A percentile compares a stretch with the other conserved stretches of the same genome.
These are phyloP conservation scores for Cydia pomonella DNA, from an alignment of 1,140 invertebrate species.

Conservation along the genomic window DNA sequence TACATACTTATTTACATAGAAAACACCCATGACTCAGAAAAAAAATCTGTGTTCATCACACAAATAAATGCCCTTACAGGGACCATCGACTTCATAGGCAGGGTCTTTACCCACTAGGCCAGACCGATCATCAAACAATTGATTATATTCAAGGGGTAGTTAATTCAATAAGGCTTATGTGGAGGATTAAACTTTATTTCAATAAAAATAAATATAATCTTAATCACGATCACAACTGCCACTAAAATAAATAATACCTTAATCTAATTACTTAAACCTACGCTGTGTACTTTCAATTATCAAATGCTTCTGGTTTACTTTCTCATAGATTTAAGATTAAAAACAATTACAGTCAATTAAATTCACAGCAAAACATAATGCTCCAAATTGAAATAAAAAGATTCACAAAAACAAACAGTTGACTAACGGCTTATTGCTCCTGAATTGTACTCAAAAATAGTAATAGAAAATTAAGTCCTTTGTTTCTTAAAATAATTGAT, in stretches of 20 bases:
- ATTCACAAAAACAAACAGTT: not conserved
- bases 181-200: too few species aligned
- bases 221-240: slow-evolving; percentile 65
- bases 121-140: too few species aligned
- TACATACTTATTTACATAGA: too few species aligned
- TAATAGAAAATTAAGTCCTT: not conserved
- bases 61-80: too few species aligned
- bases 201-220: slow-evolving; percentile 65
- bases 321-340: slow-evolving; percentile 39
- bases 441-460: not conserved
- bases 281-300: slow-evolving; percentile 80
- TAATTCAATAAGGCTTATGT: too few species aligned
- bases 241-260: slow-evolving; percentile 62
- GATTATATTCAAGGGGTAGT: too few species aligned
- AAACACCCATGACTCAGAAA: too few species aligned
- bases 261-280: slow-evolving; percentile 54
- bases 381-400: not conserved
- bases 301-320: slow-evolving; percentile 78
- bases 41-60: too few species aligned
- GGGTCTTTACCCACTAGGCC: too few species aligned
- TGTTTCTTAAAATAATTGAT: slow-evolving; percentile 17
- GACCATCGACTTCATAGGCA: too few species aligned
- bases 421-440: not conserved
- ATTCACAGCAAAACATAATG: slow-evolving; percentile 1
- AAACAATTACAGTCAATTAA: slow-evolving; percentile 17